Evolutionary conservation across 2,113 vertebrate genomes (phyloP).

Genomic region (Ictidomys tridecemlineatus): DNA sequence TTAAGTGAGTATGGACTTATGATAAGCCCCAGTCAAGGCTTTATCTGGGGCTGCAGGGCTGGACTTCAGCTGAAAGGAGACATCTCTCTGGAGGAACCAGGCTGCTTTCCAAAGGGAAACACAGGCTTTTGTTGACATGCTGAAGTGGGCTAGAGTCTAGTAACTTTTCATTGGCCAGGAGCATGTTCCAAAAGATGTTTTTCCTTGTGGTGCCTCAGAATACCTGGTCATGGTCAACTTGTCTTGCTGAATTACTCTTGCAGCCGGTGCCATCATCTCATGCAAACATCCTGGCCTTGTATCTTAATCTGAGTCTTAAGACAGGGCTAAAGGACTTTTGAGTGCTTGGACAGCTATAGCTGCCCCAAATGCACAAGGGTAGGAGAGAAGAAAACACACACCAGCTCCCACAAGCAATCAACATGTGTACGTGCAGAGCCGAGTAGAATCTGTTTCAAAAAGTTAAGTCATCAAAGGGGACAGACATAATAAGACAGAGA

Average conservation of each 20-base stretch:
- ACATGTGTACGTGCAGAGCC: neutral
- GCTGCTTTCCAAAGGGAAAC: neutral
- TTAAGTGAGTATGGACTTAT: no score
- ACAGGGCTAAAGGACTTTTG: neutral
- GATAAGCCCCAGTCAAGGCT: no score
- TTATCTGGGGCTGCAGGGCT: no score
- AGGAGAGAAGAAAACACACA: neutral
- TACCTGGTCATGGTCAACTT: neutral
- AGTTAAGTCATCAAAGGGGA: neutral
- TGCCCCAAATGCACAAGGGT: neutral
- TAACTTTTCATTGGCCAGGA: neutral
- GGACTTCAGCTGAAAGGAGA: neutral
- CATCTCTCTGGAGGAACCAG: neutral
- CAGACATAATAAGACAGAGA: neutral
- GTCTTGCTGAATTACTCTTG: neutral
- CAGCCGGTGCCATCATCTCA: neutral
- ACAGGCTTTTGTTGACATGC: no score
- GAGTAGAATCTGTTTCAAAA: neutral
- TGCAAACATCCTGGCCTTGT: neutral
- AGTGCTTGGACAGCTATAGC: no score
- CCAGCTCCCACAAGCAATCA: neutral
- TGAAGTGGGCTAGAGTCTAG: neutral
- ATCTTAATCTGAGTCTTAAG: neutral
- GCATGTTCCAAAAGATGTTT: neutral
- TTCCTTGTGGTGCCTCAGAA: neutral